Percentiles rank a stretch among this genome's conserved stretches.
Conservation (phyloP, 1,140 invertebrate genomes). For the Leptonema lineaticorne region DNA sequence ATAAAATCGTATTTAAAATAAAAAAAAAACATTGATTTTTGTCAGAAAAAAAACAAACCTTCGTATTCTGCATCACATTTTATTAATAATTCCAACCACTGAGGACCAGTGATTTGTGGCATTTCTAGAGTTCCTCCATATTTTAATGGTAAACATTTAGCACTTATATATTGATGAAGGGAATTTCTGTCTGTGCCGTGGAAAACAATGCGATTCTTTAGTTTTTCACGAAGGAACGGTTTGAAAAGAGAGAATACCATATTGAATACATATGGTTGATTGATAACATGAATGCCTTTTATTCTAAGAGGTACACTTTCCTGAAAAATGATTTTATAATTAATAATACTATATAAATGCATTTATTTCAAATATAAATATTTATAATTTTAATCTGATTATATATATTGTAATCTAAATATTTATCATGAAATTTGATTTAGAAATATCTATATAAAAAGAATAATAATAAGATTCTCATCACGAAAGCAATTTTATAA, state of each 20-base stretch:
- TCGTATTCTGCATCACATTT: conserved; percentile 73
- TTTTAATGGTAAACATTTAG: conserved; percentile 73
- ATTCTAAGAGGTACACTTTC: conserved; percentile 79
- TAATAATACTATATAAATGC: background rate
- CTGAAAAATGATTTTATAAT: conserved; percentile 53
- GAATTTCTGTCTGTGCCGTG: conserved; percentile 80
- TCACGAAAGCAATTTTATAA: too few relatives aligned
- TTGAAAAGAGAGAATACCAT: conserved; percentile 86
- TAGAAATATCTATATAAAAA: too few relatives aligned
- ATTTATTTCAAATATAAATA: conserved; percentile 1
- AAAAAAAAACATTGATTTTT: too few relatives aligned
- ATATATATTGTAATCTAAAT: too few relatives aligned
- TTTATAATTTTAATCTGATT: too few relatives aligned
- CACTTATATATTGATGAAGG: conserved; percentile 75
- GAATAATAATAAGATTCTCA: too few relatives aligned
- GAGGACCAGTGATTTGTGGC: conserved; percentile 62
- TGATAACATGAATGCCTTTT: conserved; percentile 84
- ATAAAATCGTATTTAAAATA: too few relatives aligned
- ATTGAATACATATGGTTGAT: conserved; percentile 87
- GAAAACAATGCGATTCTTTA: conserved; percentile 75
- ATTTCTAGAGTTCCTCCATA: conserved; percentile 77
- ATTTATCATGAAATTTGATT: too few relatives aligned
- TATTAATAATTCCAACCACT: conserved; percentile 72
- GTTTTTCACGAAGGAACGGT: conserved; percentile 78
- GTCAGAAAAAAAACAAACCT: conserved; percentile 56